These are phyloP conservation scores for Hypsibius dujardini DNA, from an alignment of 1,140 invertebrate species.

Conservation along the genomic window DNA sequence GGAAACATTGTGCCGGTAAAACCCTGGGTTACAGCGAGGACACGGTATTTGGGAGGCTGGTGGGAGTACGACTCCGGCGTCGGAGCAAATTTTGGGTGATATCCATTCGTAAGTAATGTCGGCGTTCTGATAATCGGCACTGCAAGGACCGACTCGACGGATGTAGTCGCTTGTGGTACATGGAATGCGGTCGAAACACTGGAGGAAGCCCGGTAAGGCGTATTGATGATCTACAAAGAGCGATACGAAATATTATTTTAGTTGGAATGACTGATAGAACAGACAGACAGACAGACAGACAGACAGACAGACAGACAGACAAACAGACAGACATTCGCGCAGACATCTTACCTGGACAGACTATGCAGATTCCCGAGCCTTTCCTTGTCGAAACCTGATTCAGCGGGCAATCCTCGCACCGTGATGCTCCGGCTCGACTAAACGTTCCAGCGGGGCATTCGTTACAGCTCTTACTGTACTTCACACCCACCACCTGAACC, in stretches of 20 bases:
- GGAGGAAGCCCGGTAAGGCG: slow-evolving; percentile 3
- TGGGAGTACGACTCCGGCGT: slow-evolving; percentile 33
- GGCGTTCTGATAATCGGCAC: slow-evolving; percentile 34
- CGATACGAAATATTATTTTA: too few relatives aligned
- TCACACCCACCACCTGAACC: neutral
- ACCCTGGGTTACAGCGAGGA: slow-evolving; percentile 42
- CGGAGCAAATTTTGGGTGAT: slow-evolving; percentile 39
- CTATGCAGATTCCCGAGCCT: neutral
- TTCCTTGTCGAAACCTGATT: neutral
- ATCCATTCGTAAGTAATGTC: slow-evolving; percentile 39
- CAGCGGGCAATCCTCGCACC: neutral
- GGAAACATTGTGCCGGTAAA: slow-evolving; percentile 32
- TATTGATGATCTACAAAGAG: neutral
- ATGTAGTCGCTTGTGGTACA: slow-evolving; percentile 42
- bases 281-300: too few relatives aligned
- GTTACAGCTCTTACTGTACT: neutral
- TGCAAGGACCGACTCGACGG: slow-evolving; percentile 37
- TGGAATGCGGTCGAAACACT: slow-evolving; percentile 36
- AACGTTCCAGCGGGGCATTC: neutral
- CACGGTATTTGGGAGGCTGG: slow-evolving; percentile 31
- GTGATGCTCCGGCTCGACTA: neutral
- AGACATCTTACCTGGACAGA: neutral
- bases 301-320: too few relatives aligned
- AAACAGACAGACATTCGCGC: too few relatives aligned
- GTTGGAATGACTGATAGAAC: too few relatives aligned